phyloP scores from a whole-genome alignment of 2,113 vertebrate species.

The Pica pica region DNA sequence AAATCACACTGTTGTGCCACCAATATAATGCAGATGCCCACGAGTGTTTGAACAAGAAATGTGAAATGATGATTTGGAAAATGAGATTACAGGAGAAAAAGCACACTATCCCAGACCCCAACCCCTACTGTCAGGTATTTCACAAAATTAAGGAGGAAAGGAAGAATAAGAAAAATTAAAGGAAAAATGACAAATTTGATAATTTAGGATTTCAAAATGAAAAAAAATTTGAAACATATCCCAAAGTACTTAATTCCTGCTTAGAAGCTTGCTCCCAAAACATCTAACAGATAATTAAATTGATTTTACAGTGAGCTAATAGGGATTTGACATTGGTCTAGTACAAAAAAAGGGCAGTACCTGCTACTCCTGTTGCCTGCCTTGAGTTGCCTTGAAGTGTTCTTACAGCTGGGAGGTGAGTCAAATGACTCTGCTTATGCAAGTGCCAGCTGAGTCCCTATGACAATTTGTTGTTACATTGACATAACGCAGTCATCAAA shows the following conservation, averaged over 20 bases:
- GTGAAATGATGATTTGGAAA: neutral
- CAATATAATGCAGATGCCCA: neutral
- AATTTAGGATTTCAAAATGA: neutral
- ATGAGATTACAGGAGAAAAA: neutral
- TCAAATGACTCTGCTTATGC: neutral
- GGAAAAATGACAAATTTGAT: neutral
- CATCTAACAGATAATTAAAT: neutral
- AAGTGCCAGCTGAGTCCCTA: neutral
- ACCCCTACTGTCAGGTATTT: neutral
- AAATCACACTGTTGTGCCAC: neutral
- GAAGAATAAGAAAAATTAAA: neutral
- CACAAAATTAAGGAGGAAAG: neutral
- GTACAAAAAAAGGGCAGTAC: neutral
- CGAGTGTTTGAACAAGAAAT: neutral
- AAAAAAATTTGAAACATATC: neutral
- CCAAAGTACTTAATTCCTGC: neutral
- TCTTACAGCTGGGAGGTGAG: neutral
- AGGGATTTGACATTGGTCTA: neutral
- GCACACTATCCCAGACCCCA: fast-evolving
- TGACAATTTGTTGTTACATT: neutral
- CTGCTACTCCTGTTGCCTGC: neutral
- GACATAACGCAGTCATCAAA: neutral
- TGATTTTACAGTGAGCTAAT: neutral
- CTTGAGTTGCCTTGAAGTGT: neutral
- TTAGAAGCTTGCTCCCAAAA: neutral